Evolutionary conservation across 2,113 vertebrate species (phyloP).

Genomic region (Centrocercus urophasianus): DNA sequence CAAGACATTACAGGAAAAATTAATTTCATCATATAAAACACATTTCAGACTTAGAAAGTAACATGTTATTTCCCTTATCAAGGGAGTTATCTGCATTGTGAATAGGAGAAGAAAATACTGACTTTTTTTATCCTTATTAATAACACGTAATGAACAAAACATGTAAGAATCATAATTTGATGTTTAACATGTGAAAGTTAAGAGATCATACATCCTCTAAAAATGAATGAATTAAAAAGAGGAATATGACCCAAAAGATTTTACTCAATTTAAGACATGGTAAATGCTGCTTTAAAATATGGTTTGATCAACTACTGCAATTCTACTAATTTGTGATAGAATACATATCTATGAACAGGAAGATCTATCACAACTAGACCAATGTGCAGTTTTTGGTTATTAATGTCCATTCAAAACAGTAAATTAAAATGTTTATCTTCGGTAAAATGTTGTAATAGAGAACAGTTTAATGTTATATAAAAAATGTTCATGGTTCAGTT

Average conservation of each 20-base stretch:
- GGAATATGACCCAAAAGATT: rapidly evolving
- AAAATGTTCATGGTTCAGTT: rapidly evolving
- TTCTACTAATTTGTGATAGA: not conserved
- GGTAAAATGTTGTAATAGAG: not conserved
- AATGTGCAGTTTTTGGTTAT: not conserved
- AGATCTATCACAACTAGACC: not conserved
- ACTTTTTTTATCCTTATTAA: not conserved
- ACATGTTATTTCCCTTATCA: not conserved
- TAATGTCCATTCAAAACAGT: not conserved
- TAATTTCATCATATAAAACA: rapidly evolving
- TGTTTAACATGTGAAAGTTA: not conserved
- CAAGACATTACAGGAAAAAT: not conserved
- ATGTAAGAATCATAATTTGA: not conserved
- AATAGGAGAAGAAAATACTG: not conserved
- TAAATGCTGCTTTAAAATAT: not conserved
- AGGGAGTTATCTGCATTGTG: not conserved
- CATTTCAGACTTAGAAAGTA: rapidly evolving
- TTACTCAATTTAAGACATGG: not conserved
- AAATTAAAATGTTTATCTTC: not conserved
- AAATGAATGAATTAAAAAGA: not conserved
- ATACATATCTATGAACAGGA: not conserved
- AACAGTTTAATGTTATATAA: not conserved
- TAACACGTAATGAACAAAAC: not conserved
- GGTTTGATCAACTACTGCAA: not conserved
- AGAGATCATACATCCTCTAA: not conserved